Evolutionary conservation across 2,888 invertebrate genomes (phyloP).

Genomic region (Tryphoninae sp.): DNA sequence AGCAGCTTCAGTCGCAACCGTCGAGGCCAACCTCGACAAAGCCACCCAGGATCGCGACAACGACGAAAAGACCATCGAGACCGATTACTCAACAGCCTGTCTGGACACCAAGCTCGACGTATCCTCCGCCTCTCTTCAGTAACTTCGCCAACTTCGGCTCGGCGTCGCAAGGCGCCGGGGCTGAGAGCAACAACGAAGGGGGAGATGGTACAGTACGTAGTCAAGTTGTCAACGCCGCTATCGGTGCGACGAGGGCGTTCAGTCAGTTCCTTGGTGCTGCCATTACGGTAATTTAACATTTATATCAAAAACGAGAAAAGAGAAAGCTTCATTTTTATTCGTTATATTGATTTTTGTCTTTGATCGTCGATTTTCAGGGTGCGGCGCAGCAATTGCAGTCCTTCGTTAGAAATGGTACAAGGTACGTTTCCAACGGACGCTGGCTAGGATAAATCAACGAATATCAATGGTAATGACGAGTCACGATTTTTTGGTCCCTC

Average conservation of each 20-base stretch:
- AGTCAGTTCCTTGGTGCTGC: constrained; percentile 90
- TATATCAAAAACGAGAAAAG: too few species aligned
- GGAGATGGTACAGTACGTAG: constrained; percentile 79
- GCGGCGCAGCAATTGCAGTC: constrained; percentile 88
- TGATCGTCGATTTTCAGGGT: constrained; percentile 83
- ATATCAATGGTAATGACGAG: constrained; percentile 19
- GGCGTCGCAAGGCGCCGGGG: constrained; percentile 50
- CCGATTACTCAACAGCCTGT: constrained; percentile 78
- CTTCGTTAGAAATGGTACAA: constrained; percentile 82
- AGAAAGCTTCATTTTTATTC: not conserved
- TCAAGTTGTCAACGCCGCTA: constrained; percentile 87
- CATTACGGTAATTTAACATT: constrained; percentile 84
- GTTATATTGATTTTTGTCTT: constrained; percentile 14
- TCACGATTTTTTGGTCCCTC: constrained; percentile 42
- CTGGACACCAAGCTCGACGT: constrained; percentile 78
- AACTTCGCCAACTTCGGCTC: constrained; percentile 73
- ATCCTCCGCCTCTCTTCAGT: constrained; percentile 78
- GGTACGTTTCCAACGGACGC: constrained; percentile 68
- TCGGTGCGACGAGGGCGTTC: constrained; percentile 90
- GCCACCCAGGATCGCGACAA: constrained; percentile 60
- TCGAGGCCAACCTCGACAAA: constrained; percentile 63
- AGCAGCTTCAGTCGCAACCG: constrained; percentile 83
- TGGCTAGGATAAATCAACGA: constrained; percentile 48
- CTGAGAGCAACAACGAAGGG: constrained; percentile 36
- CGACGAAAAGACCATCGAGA: constrained; percentile 68